phyloP scores from a whole-genome alignment of 2,888 invertebrate species.

The Eilema griseolum region DNA sequence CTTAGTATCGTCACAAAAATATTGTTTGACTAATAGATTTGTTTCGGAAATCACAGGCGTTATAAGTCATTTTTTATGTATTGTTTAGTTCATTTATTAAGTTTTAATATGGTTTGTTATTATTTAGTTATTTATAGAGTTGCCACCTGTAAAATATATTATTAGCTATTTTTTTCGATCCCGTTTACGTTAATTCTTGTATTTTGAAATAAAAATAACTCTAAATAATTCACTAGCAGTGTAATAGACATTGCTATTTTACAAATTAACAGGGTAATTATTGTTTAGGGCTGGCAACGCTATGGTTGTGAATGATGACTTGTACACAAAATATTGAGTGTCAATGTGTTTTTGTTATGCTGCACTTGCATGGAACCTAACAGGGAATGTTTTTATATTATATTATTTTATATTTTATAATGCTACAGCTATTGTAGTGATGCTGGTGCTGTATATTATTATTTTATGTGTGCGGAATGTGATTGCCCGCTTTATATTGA shows the following conservation, averaged over 20 bases:
- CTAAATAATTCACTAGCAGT: no score
- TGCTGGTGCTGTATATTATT: conserved; percentile 1
- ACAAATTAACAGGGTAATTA: neutral
- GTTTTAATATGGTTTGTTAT: neutral
- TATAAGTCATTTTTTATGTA: neutral
- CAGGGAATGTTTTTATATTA: conserved; percentile 75
- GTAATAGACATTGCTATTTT: neutral
- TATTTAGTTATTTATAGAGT: neutral
- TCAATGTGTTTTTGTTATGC: conserved; percentile 68
- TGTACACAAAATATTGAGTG: conserved; percentile 34
- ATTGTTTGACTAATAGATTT: neutral
- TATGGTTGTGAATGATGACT: conserved; percentile 21
- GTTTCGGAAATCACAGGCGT: neutral
- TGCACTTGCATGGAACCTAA: conserved; percentile 80
- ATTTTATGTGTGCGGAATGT: neutral
- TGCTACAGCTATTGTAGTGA: conserved; percentile 17
- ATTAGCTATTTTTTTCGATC: neutral
- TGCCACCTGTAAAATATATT: neutral
- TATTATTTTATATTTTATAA: conserved; percentile 17
- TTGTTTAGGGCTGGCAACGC: conserved; percentile 14
- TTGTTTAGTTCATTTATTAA: neutral
- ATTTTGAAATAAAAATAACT: neutral
- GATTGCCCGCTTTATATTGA: conserved; percentile 27
- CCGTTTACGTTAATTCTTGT: neutral
- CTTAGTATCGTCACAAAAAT: neutral